Percentiles rank a stretch among this genome's conserved stretches.
Conservation (phyloP, 2,797 vertebrate genomes). For the Coracias cyanogaster region DNA sequence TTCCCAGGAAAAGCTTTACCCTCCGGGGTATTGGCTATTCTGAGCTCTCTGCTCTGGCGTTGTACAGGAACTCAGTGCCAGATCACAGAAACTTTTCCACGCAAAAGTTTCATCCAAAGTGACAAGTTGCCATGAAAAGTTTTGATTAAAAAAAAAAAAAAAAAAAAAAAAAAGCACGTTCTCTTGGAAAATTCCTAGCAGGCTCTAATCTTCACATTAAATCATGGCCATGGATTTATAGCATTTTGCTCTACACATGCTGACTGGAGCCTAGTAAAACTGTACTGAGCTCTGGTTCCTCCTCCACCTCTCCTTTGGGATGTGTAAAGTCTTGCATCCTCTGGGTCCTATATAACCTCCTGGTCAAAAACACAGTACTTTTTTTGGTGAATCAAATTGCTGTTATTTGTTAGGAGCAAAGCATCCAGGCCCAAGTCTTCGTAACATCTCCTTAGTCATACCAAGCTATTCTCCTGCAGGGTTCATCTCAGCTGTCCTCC, state of each 20-base stretch:
- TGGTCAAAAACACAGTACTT: background rate
- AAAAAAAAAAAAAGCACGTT: slow-evolving; percentile 15
- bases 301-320: slow-evolving; percentile 13
- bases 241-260: background rate
- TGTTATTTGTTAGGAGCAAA: background rate
- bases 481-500: background rate
- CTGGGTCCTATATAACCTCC: background rate
- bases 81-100: slow-evolving; percentile 45
- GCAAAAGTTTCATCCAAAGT: slow-evolving; percentile 37
- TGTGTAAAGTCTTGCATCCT: slow-evolving; percentile 19
- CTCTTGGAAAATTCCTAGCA: slow-evolving; percentile 59
- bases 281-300: slow-evolving; percentile 1
- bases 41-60: slow-evolving; percentile 35
- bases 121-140: slow-evolving; percentile 48
- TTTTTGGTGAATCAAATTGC: background rate
- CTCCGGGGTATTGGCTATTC: slow-evolving; percentile 40
- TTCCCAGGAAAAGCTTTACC: slow-evolving; percentile 64
- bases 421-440: background rate
- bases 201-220: slow-evolving; percentile 35
- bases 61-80: slow-evolving; percentile 5
- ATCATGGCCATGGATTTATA: slow-evolving; percentile 23
- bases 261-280: slow-evolving; percentile 48
- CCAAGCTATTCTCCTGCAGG: background rate
- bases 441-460: background rate
- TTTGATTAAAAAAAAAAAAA: slow-evolving; percentile 19